Conservation (phyloP, 1,140 invertebrate species). For the Amyelois transitella region DNA sequence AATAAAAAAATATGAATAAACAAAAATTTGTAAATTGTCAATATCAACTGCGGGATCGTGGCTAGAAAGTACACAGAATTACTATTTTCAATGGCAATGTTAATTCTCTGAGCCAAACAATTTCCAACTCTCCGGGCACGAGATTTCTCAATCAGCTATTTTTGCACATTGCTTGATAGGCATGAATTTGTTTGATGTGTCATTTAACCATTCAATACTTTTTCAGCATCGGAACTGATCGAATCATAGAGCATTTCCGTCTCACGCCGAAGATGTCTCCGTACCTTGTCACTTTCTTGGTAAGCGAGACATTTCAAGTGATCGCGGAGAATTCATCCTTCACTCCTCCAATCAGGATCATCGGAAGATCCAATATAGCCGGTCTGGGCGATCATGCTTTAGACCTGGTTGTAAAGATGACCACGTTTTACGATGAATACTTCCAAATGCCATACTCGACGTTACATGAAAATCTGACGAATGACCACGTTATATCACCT, state of each 20-base stretch:
- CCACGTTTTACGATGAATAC: slow-evolving; percentile 57
- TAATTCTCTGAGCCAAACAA: no score
- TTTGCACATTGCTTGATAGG: no score
- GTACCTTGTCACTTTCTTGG: slow-evolving; percentile 86
- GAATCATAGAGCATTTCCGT: slow-evolving; percentile 36
- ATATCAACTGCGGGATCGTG: no score
- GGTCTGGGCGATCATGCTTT: slow-evolving; percentile 75
- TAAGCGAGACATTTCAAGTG: slow-evolving; percentile 54
- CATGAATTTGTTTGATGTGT: no score
- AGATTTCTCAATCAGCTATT: no score
- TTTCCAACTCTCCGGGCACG: no score
- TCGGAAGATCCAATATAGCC: slow-evolving; percentile 78
- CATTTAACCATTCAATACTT: background rate
- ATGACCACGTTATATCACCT: slow-evolving; percentile 81
- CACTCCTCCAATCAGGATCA: slow-evolving; percentile 50
- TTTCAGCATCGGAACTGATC: slow-evolving; percentile 26
- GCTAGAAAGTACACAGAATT: no score
- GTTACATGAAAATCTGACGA: slow-evolving; percentile 57
- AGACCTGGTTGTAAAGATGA: slow-evolving; percentile 56
- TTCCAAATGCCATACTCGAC: slow-evolving; percentile 52
- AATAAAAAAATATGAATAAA: no score
- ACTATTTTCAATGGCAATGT: no score
- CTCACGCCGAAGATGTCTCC: slow-evolving; percentile 86
- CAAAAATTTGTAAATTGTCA: no score
- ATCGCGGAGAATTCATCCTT: slow-evolving; percentile 47